phyloP scores from a whole-genome alignment of 2,797 vertebrate genomes.

The Pithecia hirsuta region DNA sequence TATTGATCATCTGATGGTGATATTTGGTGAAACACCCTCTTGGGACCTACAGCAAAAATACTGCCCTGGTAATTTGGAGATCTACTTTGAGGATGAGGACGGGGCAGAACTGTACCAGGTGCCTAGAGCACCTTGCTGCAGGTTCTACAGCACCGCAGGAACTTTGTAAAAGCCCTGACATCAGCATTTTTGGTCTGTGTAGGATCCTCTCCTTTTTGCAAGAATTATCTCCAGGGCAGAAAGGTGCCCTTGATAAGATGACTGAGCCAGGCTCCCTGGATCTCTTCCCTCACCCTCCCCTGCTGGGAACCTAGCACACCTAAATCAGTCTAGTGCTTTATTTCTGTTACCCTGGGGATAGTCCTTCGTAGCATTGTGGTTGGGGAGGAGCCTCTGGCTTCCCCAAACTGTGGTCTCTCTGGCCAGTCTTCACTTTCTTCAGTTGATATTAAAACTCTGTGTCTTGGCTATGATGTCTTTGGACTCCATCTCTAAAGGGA shows the following conservation, averaged over 20 bases:
- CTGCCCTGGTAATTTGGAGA: constrained; percentile 88
- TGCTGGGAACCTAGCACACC: not conserved
- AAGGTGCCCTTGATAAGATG: constrained; percentile 84
- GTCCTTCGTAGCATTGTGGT: not conserved
- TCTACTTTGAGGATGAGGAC: constrained; percentile 93
- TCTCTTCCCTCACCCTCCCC: not conserved
- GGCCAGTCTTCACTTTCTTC: not conserved
- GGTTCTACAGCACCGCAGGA: constrained; percentile 90
- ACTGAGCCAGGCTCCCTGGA: not conserved
- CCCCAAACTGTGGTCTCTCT: not conserved
- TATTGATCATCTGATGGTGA: constrained; percentile 91
- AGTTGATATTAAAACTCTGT: not conserved
- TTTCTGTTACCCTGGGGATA: not conserved
- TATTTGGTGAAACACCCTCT: constrained; percentile 94
- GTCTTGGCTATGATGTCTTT: not conserved
- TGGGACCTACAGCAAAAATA: constrained; percentile 96
- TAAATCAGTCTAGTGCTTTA: not conserved
- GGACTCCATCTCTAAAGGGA: constrained; percentile 7
- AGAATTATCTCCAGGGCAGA: constrained; percentile 89
- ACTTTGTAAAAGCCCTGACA: constrained; percentile 90
- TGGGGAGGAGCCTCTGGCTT: not conserved
- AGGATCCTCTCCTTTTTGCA: constrained; percentile 87
- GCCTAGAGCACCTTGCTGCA: constrained; percentile 86
- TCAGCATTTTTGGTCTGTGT: constrained; percentile 91
- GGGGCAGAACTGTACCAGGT: constrained; percentile 87